phyloP scores from a whole-genome alignment of 2,797 vertebrate species.

The Pristis pectinata region DNA sequence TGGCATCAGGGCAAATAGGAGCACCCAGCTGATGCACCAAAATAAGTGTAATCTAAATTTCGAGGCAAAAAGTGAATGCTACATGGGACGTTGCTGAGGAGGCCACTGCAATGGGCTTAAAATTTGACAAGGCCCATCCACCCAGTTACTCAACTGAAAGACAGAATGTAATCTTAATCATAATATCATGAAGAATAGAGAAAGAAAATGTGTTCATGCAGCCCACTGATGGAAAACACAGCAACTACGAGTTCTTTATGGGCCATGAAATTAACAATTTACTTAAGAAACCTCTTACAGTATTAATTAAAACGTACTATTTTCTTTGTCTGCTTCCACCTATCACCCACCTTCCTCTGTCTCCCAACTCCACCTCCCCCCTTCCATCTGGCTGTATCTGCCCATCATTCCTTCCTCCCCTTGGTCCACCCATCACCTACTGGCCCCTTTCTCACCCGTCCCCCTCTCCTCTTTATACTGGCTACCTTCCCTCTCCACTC shows the following conservation, averaged over 20 bases:
- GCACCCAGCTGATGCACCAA: background rate
- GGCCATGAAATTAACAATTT: background rate
- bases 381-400: no score
- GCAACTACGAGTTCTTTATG: background rate
- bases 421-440: no score
- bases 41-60: background rate
- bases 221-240: background rate
- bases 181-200: background rate
- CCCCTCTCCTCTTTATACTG: no score
- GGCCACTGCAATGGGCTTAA: background rate
- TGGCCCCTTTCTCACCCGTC: no score
- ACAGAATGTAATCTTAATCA: background rate
- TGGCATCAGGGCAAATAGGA: no score
- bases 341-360: no score
- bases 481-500: no score
- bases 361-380: no score
- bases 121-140: background rate
- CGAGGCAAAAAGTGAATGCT: background rate
- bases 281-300: background rate
- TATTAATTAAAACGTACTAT: background rate
- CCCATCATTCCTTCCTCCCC: no score
- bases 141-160: background rate
- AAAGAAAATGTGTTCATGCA: background rate
- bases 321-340: no score
- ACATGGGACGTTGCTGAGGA: background rate